A percentile compares a stretch with the other conserved stretches of the same genome.
Conservation (phyloP, 2,797 vertebrate genomes). For the Prunella strophiata region DNA sequence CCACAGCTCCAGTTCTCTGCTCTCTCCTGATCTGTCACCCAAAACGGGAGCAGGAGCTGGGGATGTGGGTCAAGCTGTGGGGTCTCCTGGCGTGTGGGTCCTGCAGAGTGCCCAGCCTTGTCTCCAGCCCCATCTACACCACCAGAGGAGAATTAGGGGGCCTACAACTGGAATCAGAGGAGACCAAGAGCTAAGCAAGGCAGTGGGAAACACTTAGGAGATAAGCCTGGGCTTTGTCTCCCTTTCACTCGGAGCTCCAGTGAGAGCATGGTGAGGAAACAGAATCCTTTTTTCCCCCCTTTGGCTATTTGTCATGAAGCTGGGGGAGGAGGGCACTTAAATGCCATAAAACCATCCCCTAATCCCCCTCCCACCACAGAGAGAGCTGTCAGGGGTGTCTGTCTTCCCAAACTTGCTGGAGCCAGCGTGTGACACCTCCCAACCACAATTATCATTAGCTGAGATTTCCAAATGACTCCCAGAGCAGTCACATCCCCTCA, state of each 20-base stretch:
- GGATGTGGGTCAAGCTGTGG: rapidly evolving
- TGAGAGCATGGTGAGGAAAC: not conserved
- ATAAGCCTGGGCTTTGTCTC: conserved; percentile 13
- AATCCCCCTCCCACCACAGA: not conserved
- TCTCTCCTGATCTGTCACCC: not conserved
- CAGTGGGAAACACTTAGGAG: not conserved
- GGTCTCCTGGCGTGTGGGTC: rapidly evolving
- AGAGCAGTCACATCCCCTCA: not conserved
- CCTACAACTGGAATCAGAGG: not conserved
- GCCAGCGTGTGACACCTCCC: not conserved
- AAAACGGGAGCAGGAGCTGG: rapidly evolving
- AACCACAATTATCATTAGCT: not conserved
- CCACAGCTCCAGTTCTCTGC: not conserved
- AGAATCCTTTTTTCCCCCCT: not conserved
- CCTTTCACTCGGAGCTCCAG: not conserved
- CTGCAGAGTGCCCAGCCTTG: not conserved
- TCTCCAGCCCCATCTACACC: not conserved
- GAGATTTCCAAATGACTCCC: not conserved
- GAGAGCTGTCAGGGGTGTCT: not conserved
- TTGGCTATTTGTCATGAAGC: not conserved
- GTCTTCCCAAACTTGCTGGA: not conserved
- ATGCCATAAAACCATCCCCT: not conserved
- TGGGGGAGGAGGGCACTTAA: not conserved
- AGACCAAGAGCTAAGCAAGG: not conserved
- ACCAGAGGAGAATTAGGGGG: not conserved